Evolutionary conservation across 92 coral and sea anemone species (phyloP), one percentile per base, ranked within the genome.

Genomic region (Plumapathes pennacea): DNA sequence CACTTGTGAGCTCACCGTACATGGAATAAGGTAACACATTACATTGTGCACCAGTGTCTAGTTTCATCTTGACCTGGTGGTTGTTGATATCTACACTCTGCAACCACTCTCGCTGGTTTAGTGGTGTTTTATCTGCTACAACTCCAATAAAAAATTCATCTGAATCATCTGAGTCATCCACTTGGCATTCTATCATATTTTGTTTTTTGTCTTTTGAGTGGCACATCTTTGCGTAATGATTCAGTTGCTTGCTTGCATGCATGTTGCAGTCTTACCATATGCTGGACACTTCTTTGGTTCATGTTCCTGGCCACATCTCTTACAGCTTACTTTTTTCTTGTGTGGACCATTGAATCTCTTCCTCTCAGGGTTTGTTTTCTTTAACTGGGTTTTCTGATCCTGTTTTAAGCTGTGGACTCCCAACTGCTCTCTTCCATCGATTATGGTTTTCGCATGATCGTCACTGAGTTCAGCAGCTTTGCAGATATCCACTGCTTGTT

Each of bases 41-140:
- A 50, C 69, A 60, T 19, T 57, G 64, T 24, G 70, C 70, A 5
- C 71, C 77, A 9, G 84, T 69, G 59, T 78, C 85, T 20, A 78
- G 48, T 21, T 78, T 78, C 49, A 69, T 27, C 25, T 58, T 36
- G 17, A 44, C 10, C 4, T 57, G 43, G 23, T 20, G 43, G 11
- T 69, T 27, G 28, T 69, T 45, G 47, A 57, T 57, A 1, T 55
- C 57, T 32, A 54, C 32, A 41, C 46, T 39, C 38, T 71, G 55
- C n/a, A 59, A 38, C 57, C 52, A 61, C 52, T 62, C 71, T 49
- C 51, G 48, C 34, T 38, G 42, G 3, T 32, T 60, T 6, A n/a
- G 51, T 62, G 38, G 32, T n/a, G n/a, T n/a, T 5, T 24, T 45
- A 9, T 28, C 50, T 31, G 40, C 45, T 13, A 69, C 15, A 10